Evolutionary conservation across 2,888 invertebrate species (phyloP), one percentile per base, ranked within the genome.

Genomic region (Notocelia uddmanniana): DNA sequence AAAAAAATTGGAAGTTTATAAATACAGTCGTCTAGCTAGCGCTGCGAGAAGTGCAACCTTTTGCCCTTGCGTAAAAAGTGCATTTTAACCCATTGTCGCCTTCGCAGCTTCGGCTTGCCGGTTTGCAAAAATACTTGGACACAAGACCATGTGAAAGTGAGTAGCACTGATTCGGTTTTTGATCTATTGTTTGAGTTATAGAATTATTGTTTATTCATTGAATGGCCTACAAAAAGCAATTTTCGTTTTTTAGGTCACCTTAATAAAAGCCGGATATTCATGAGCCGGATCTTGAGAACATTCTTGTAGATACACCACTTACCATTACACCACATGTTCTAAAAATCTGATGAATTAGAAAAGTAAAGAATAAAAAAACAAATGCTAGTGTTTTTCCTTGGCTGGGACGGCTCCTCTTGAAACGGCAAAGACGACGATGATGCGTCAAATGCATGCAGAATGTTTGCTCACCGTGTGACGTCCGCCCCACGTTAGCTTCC

Each of bases 381-480:
- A 37, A n/a, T 59, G 41, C 21, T 21, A 9, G 15, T 45, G 41
- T 48, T 37, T 48, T 48, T 60, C 54, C 19, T 50, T 52, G 6
- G 19, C 21, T 59, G 10, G 67, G 31, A 26, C 58, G 70, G 73
- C 58, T 69, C 74, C 68, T 74, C 74, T 73, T 68, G 75, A 75
- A 77, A 77, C 77, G 76, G 77, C 76, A 77, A 74, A 73, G 74
- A 76, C 77, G 77, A 71, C 71, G 74, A 73, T 75, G 68, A 54
- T 48, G 69, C 63, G 48, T 26, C 48, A 73, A 77, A 74, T 76
- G 78, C 75, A 76, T 76, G 76, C 74, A 59, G 68, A 74, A 74
- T 81, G 78, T 82, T 81, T 80, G 76, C 76, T 76, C 74, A 73
- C 75, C 58, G 73, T 55, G 70, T 83, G 83, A 84, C 80, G 82